phyloP scores from a whole-genome alignment of 2,113 vertebrate genomes.

The Turdus rufiventris region DNA sequence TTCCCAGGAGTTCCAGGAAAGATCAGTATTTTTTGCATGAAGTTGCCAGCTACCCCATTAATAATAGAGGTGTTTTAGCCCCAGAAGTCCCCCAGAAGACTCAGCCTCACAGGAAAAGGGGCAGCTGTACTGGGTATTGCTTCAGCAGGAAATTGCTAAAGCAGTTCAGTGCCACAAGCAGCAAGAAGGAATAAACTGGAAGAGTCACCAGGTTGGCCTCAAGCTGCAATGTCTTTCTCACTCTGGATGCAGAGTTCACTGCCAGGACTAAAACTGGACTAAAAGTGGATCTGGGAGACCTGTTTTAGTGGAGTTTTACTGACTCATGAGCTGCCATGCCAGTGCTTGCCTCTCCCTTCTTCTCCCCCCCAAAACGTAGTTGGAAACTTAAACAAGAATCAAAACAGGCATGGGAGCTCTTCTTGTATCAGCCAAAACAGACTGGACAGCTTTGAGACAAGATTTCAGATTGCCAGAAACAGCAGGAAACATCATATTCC shows the following conservation, averaged over 20 bases:
- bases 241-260: neutral
- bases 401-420: neutral
- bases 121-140: neutral
- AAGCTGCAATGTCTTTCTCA: neutral
- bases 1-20: neutral
- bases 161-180: neutral
- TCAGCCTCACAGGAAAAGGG: neutral
- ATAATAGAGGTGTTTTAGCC: neutral
- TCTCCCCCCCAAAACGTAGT: accelerated
- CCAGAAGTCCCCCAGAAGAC: neutral
- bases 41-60: neutral
- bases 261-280: neutral
- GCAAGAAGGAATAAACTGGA: neutral
- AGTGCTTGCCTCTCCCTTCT: neutral
- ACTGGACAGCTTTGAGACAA: neutral
- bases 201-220: neutral
- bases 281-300: neutral
- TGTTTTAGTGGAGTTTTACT: neutral
- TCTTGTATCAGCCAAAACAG: neutral
- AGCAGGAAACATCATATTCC: neutral
- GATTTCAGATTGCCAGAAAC: neutral
- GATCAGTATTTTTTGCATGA: neutral
- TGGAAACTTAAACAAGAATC: neutral
- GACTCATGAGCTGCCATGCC: neutral
- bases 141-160: neutral